Conservation (phyloP, 2,888 invertebrate genomes). For the Acrobasis repandana region DNA sequence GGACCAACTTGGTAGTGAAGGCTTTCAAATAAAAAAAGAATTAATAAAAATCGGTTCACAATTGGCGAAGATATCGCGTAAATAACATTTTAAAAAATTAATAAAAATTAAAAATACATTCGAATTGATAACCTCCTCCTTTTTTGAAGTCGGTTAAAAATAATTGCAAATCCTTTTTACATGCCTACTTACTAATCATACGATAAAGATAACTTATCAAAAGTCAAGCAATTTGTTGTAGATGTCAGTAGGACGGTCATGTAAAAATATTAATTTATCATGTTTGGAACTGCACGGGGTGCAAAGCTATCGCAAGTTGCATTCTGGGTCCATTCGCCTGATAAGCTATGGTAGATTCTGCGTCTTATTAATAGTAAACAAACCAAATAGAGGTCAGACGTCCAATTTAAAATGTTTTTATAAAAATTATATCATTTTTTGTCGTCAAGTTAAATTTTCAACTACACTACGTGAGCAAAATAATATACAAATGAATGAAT, state of each 20-base stretch:
- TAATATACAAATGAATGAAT: neutral
- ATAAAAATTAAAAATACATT: too few species aligned
- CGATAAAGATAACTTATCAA: conserved; percentile 58
- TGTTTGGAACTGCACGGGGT: conserved; percentile 50
- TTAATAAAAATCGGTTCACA: too few species aligned
- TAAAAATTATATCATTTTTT: conserved; percentile 5
- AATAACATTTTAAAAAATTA: too few species aligned
- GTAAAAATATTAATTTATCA: conserved; percentile 34
- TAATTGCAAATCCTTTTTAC: conserved; percentile 18
- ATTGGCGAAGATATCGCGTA: too few species aligned
- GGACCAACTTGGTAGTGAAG: too few species aligned
- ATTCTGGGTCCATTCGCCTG: conserved; percentile 39
- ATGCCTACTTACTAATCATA: conserved; percentile 43
- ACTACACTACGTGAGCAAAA: neutral
- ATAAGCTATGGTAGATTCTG: conserved; percentile 17
- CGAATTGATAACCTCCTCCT: too few species aligned
- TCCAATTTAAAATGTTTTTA: conserved; percentile 10
- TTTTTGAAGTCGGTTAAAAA: neutral
- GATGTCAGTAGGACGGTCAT: conserved; percentile 59
- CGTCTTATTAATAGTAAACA: conserved; percentile 12
- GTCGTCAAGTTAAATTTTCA: conserved; percentile 1
- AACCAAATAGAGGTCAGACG: conserved; percentile 12
- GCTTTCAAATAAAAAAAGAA: too few species aligned
- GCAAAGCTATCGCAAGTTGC: conserved; percentile 65
- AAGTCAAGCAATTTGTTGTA: conserved; percentile 60